phyloP scores from a whole-genome alignment of 2,113 vertebrate genomes.

The Ptyas mucosa region DNA sequence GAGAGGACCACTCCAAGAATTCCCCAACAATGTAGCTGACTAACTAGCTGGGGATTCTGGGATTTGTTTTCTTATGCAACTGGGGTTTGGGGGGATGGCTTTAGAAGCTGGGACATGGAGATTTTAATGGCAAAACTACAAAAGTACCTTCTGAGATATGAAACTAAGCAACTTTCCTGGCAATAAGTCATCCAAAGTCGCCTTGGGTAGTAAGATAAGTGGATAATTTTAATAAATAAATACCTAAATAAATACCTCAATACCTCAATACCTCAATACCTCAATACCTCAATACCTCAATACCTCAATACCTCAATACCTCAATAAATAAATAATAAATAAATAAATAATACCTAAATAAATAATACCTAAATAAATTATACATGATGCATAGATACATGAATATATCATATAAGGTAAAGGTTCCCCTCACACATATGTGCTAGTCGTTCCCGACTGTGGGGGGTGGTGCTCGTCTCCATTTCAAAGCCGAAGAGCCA shows the following conservation, averaged over 20 bases:
- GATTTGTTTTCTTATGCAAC: not conserved
- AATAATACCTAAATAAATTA: too few relatives aligned
- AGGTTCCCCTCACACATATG: too few relatives aligned
- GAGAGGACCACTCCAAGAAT: not conserved
- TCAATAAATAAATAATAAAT: not conserved
- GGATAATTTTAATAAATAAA: not conserved
- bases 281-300: too few relatives aligned
- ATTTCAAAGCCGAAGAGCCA: too few relatives aligned
- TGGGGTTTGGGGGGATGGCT: not conserved
- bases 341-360: too few relatives aligned
- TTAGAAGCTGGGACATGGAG: not conserved
- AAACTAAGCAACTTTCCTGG: not conserved
- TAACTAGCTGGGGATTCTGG: not conserved
- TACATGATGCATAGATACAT: too few relatives aligned
- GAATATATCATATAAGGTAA: too few relatives aligned
- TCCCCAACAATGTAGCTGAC: not conserved
- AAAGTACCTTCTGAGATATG: not conserved
- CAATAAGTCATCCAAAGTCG: not conserved
- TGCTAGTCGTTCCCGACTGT: too few relatives aligned
- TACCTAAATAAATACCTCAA: not conserved
- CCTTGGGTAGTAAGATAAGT: not conserved
- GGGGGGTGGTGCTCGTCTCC: too few relatives aligned
- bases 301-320: too few relatives aligned
- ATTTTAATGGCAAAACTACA: not conserved
- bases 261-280: too few relatives aligned